phyloP scores from a whole-genome alignment of 2,797 vertebrate species.

The Hirundo rustica region DNA sequence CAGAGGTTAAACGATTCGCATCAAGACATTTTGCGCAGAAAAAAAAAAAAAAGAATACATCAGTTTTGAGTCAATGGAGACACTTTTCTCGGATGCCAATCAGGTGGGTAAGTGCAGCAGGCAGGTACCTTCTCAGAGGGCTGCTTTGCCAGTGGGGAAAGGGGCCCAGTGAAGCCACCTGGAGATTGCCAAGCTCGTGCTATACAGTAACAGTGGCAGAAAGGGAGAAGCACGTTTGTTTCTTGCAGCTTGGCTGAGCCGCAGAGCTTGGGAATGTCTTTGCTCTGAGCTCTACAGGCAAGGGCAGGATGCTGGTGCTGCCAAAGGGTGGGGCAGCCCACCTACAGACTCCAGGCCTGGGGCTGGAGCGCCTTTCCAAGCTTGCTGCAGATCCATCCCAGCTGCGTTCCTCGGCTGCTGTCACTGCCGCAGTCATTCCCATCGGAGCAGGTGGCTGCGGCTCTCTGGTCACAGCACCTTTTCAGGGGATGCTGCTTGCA shows the following conservation, averaged over 20 bases:
- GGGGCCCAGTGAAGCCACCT: neutral
- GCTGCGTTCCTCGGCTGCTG: accelerated
- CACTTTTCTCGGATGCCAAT: constrained; percentile 1
- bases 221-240: neutral
- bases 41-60: neutral
- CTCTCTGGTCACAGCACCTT: neutral
- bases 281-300: constrained; percentile 14
- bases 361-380: neutral
- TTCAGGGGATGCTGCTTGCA: neutral
- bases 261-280: neutral
- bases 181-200: neutral
- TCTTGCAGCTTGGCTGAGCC: neutral
- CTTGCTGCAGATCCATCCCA: neutral
- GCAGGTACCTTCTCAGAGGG: neutral
- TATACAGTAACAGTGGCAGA: neutral
- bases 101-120: neutral
- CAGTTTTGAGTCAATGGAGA: constrained; percentile 18
- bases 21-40: constrained; percentile 9
- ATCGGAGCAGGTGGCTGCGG: neutral
- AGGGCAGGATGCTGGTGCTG: constrained; percentile 19
- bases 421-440: accelerated
- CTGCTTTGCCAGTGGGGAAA: constrained; percentile 6
- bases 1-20: constrained; percentile 33
- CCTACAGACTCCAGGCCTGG: constrained; percentile 41
- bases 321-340: constrained; percentile 61